A percentile compares a stretch with the other conserved stretches of the same genome.
phyloP scores from a whole-genome alignment of 1,140 invertebrate genomes.

The Carcinoscorpius rotundicauda region DNA sequence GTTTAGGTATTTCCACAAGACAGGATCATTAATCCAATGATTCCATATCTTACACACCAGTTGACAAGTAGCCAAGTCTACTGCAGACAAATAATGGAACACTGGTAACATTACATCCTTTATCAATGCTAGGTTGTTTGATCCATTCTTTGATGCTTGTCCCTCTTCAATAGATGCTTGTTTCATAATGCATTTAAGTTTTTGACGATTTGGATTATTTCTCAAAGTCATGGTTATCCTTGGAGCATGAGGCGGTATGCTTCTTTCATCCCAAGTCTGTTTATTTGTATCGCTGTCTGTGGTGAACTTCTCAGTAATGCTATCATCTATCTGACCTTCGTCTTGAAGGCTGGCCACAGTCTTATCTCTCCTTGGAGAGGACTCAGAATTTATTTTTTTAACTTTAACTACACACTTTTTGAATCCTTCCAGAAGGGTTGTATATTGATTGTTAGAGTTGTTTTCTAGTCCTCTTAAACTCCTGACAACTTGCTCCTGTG shows the following conservation, averaged over 20 bases:
- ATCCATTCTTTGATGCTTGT: conserved; percentile 7
- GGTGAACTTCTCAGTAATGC: too few relatives aligned
- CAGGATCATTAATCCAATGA: conserved; percentile 61
- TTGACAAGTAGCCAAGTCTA: conserved; percentile 62
- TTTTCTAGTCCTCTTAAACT: conserved; percentile 22
- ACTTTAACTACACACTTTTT: too few relatives aligned
- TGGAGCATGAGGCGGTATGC: too few relatives aligned
- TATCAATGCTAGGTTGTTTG: conserved; percentile 30
- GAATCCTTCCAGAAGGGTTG: too few relatives aligned
- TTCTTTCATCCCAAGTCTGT: too few relatives aligned
- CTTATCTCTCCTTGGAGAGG: too few relatives aligned
- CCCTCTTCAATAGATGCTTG: conserved; percentile 38
- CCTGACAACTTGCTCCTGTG: conserved; percentile 19
- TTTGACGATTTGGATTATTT: conserved; percentile 20
- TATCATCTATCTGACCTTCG: too few relatives aligned
- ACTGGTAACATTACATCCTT: conserved; percentile 49
- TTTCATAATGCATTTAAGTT: conserved; percentile 40
- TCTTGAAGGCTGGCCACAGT: too few relatives aligned
- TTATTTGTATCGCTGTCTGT: too few relatives aligned
- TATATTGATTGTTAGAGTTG: conserved; percentile 1
- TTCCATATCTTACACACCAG: conserved; percentile 80
- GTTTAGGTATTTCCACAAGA: conserved; percentile 68
- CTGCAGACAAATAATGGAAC: conserved; percentile 55
- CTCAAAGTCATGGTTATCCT: conserved; percentile 17
- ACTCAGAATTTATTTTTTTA: too few relatives aligned